Evolutionary conservation across 2,888 invertebrate genomes (phyloP), one percentile per base, ranked within the genome.

Genomic region (Melanostoma mellinum): DNA sequence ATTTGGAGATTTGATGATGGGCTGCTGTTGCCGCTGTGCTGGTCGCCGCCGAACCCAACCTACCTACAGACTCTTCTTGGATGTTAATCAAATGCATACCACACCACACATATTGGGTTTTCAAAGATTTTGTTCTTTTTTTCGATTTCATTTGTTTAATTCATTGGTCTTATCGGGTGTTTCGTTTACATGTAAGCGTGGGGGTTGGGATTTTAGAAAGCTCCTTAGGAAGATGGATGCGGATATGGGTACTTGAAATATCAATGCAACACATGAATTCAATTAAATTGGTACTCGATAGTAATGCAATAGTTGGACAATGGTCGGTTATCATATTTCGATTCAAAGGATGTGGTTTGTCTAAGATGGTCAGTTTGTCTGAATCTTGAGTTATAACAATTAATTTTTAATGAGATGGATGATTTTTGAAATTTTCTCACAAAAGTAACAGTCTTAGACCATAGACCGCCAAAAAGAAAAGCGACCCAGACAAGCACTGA

Each of bases 81-180:
- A 73, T 73, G 68, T 63, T 79, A 79, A 79, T 79, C 84, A 84
- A 74, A 82, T 74, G 78, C 74, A 60, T 69, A 78, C 72, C 63
- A 74, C 65, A 46, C 61, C 8, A n/a, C 36, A 55, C 55, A 55
- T 46, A 46, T 63, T 32, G 38, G 55, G 20, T 72, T 8, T 38
- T 56, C 20, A 20, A 20, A 20, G 20, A 20, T 20, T 20, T 20
- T 20, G 20, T 20, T 20, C 20, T 48, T 65, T 36, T 56, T 33
- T 46, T 30, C 33, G 42, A n/a, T 30, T 33, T 60, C 44, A 20
- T 20, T 20, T 20, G 20, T 20, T 20, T 20, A 20, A 20, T 20
- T 20, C 20, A 20, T 20, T 20, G 20, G 20, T 20, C 20, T 20
- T 20, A 20, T 20, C 20, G 20, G 20, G 73, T 52, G 32, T 40